A percentile compares a stretch with the other conserved stretches of the same genome.
These are phyloP conservation scores for Heliconius himera DNA, from an alignment of 1,140 invertebrate genomes.

Conservation along the genomic window DNA sequence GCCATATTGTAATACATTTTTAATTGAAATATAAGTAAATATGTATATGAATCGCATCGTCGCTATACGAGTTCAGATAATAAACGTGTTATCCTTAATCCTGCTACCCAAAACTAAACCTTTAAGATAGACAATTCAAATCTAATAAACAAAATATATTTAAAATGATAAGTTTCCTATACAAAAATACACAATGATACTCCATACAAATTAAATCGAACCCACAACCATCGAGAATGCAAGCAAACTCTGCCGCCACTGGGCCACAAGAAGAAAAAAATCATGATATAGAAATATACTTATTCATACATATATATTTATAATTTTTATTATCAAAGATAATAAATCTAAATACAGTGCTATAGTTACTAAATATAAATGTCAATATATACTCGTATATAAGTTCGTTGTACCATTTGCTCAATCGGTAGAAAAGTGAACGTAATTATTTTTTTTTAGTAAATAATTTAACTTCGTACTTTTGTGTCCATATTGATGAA, in stretches of 20 bases:
- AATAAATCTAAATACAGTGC: background rate
- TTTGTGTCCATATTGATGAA: background rate
- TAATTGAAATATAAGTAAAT: too few relatives aligned
- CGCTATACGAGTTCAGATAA: background rate
- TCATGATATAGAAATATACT: background rate
- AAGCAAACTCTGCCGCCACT: too few relatives aligned
- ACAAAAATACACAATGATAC: too few relatives aligned
- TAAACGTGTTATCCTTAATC: background rate
- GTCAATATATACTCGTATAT: constrained; percentile 12
- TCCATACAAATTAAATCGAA: too few relatives aligned
- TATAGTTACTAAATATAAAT: constrained; percentile 13
- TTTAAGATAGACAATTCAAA: too few relatives aligned
- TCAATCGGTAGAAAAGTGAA: constrained; percentile 1
- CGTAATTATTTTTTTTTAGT: background rate
- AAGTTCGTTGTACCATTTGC: constrained; percentile 8
- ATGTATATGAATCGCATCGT: too few relatives aligned
- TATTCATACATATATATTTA: background rate
- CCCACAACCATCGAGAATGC: too few relatives aligned
- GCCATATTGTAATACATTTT: too few relatives aligned
- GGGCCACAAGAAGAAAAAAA: too few relatives aligned
- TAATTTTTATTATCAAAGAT: background rate
- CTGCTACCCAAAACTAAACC: too few relatives aligned
- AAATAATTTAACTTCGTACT: background rate
- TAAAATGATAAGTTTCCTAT: too few relatives aligned
- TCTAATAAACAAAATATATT: too few relatives aligned